These are phyloP conservation scores for Cyclophora punctaria DNA, from an alignment of 2,888 invertebrate species.

Conservation along the genomic window DNA sequence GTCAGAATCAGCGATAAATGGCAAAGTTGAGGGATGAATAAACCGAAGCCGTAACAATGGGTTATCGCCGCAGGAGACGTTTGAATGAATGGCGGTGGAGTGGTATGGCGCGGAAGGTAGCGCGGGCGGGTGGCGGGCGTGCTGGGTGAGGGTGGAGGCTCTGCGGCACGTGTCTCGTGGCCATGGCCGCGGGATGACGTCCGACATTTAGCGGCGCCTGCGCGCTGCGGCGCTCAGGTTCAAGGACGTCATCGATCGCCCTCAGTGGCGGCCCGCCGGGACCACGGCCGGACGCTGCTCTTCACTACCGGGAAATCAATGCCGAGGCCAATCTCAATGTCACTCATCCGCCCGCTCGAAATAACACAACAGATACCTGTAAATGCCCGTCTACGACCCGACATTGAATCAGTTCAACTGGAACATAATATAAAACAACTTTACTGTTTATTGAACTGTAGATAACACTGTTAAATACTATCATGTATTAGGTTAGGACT, in stretches of 20 bases:
- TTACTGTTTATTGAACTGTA: no score
- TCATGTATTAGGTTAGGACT: no score
- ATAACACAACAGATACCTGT: no score
- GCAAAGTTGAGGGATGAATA: slow-evolving; percentile 48
- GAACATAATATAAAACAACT: no score
- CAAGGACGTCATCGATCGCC: slow-evolving; percentile 67
- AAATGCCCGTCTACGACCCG: no score
- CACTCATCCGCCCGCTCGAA: slow-evolving; percentile 25
- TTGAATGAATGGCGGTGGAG: slow-evolving; percentile 42
- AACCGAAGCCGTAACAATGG: slow-evolving; percentile 28
- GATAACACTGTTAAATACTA: no score
- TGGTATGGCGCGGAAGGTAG: slow-evolving; percentile 8
- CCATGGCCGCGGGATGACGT: slow-evolving; percentile 67
- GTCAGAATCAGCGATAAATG: slow-evolving; percentile 58
- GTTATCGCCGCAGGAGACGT: slow-evolving; percentile 32
- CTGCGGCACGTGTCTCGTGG: slow-evolving; percentile 49
- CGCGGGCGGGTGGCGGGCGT: slow-evolving; percentile 11
- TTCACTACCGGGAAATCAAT: slow-evolving; percentile 40
- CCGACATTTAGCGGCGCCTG: slow-evolving; percentile 50
- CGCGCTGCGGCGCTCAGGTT: slow-evolving; percentile 48
- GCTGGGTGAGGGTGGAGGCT: slow-evolving; percentile 26
- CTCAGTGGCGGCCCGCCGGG: slow-evolving; percentile 39
- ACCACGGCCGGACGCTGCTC: slow-evolving; percentile 54
- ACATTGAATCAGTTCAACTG: no score
- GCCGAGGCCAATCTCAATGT: slow-evolving; percentile 35